These are phyloP conservation scores for Chironomus riparius DNA, from an alignment of 2,888 invertebrate species.

Conservation along the genomic window DNA sequence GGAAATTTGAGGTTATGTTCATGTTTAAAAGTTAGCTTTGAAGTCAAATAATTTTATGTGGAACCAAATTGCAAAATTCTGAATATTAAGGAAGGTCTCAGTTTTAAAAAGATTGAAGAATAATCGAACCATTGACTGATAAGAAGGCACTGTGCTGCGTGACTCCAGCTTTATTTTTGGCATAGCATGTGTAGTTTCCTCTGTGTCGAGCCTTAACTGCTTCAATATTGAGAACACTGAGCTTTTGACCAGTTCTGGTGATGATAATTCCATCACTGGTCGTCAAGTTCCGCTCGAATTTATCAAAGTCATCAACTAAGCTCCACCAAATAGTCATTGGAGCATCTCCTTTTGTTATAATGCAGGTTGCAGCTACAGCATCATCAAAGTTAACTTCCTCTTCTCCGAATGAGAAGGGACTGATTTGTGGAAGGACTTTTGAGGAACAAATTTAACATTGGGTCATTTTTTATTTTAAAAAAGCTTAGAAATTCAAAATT, in stretches of 20 bases:
- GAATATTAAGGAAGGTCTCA: background rate
- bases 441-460: slow-evolving; percentile 29
- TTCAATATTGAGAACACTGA: slow-evolving; percentile 58
- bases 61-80: slow-evolving; percentile 19
- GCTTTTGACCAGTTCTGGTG: slow-evolving; percentile 53
- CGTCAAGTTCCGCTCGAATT: slow-evolving; percentile 31
- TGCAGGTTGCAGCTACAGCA: slow-evolving; percentile 63
- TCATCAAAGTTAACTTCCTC: slow-evolving; percentile 70
- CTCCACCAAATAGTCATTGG: slow-evolving; percentile 70
- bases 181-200: slow-evolving; percentile 67
- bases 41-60: background rate
- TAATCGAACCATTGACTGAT: slow-evolving; percentile 61
- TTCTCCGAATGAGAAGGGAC: slow-evolving; percentile 68
- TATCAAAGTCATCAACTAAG: slow-evolving; percentile 48
- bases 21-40: too few relatives aligned
- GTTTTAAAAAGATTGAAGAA: too few relatives aligned
- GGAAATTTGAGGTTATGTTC: too few relatives aligned
- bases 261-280: slow-evolving; percentile 52
- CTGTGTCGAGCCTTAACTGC: slow-evolving; percentile 59
- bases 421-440: slow-evolving; percentile 65
- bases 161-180: slow-evolving; percentile 59
- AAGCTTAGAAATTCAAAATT: too few relatives aligned
- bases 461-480: too few relatives aligned
- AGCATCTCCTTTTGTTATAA: slow-evolving; percentile 68
- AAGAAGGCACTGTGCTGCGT: slow-evolving; percentile 59